These are phyloP conservation scores for Trachelus tabidus DNA, from an alignment of 2,888 invertebrate species.

Conservation along the genomic window DNA sequence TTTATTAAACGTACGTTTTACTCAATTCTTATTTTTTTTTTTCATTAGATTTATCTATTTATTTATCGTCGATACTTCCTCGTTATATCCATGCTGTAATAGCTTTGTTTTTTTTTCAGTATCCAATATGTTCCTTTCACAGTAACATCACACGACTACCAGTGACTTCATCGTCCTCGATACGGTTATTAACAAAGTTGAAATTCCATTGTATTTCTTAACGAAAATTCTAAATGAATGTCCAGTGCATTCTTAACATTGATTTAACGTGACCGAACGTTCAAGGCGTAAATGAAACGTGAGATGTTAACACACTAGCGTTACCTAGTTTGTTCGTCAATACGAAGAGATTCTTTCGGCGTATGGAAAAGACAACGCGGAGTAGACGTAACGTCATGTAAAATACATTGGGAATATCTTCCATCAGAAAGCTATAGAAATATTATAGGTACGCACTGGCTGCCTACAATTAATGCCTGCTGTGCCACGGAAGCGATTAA, in stretches of 20 bases:
- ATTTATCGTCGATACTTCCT: background rate
- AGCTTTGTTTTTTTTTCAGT: background rate
- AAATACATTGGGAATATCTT: background rate
- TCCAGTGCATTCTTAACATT: background rate
- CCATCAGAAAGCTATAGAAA: background rate
- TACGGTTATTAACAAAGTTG: background rate
- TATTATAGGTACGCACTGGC: background rate
- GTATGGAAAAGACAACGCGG: background rate
- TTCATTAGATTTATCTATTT: background rate
- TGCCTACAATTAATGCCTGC: background rate
- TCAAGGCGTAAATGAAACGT: background rate
- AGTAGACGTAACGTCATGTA: background rate
- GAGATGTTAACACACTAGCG: background rate
- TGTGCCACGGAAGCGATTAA: background rate
- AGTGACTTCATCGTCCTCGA: background rate
- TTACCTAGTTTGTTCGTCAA: background rate
- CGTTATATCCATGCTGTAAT: background rate
- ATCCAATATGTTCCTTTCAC: background rate
- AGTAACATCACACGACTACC: background rate
- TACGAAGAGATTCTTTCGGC: background rate
- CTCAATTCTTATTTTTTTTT: background rate
- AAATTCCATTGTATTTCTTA: background rate
- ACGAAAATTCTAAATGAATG: background rate
- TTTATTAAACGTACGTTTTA: background rate
- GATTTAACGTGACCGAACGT: background rate